These are phyloP conservation scores for Pseudoips prasinana DNA, from an alignment of 2,888 invertebrate genomes.

Conservation along the genomic window DNA sequence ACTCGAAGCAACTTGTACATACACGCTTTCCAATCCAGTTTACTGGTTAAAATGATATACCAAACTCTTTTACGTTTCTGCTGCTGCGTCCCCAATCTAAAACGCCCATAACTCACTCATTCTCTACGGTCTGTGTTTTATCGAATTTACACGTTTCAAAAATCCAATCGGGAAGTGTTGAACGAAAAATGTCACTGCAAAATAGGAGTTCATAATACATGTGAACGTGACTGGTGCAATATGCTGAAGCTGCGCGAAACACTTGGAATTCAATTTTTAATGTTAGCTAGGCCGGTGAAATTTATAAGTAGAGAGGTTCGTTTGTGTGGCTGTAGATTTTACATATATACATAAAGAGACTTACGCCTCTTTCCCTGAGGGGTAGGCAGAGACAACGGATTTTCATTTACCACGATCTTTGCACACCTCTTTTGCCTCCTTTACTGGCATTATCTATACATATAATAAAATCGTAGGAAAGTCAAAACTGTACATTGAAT, in stretches of 20 bases:
- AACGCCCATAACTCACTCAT: constrained; percentile 44
- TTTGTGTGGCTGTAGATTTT: no score
- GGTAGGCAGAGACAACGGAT: no score
- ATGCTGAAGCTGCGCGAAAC: constrained; percentile 64
- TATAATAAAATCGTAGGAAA: no score
- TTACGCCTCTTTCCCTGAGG: no score
- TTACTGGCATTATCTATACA: no score
- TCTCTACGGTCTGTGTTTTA: constrained; percentile 54
- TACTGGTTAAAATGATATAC: constrained; percentile 29
- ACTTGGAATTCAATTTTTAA: constrained; percentile 69
- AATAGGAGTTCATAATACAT: constrained; percentile 75
- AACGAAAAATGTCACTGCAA: constrained; percentile 76
- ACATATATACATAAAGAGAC: no score
- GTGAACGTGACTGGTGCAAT: constrained; percentile 63
- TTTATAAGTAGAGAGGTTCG: constrained; percentile 44
- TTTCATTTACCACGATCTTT: no score
- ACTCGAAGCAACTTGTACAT: constrained; percentile 11
- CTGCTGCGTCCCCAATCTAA: constrained; percentile 26
- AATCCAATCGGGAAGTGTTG: constrained; percentile 71
- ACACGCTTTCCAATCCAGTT: constrained; percentile 19
- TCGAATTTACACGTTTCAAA: constrained; percentile 78
- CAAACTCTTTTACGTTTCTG: constrained; percentile 24
- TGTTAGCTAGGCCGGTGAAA: constrained; percentile 55
- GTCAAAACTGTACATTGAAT: no score
- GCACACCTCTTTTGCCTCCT: no score